A percentile compares a stretch with the other conserved stretches of the same genome.
These are phyloP conservation scores for Melinaea marsaeus DNA, from an alignment of 2,888 invertebrate genomes.

Conservation along the genomic window DNA sequence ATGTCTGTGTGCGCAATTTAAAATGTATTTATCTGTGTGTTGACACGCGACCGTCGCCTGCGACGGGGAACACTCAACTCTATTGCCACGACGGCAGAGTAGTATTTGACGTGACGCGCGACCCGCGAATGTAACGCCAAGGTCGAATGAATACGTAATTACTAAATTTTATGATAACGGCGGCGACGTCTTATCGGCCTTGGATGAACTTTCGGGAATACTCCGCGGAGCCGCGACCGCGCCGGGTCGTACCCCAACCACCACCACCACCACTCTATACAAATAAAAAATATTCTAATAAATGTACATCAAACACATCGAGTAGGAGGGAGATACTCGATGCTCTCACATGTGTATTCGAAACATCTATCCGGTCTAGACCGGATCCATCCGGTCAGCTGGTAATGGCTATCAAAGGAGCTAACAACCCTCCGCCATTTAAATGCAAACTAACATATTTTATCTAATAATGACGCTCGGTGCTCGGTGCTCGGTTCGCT, in stretches of 20 bases:
- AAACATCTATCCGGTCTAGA: not conserved
- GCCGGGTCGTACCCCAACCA: not conserved
- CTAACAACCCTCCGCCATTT: not conserved
- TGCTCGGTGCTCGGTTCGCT: not conserved
- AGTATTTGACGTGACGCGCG: conserved; percentile 25
- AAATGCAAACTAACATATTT: conserved; percentile 1
- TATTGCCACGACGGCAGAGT: conserved; percentile 11
- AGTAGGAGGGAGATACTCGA: no score
- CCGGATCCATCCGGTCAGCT: conserved; percentile 5
- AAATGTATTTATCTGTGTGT: conserved; percentile 5
- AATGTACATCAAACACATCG: no score
- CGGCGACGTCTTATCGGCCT: conserved; percentile 40
- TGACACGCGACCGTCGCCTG: not conserved
- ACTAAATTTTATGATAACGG: conserved; percentile 53
- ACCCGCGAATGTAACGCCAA: conserved; percentile 31
- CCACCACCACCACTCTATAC: no score
- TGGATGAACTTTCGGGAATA: conserved; percentile 27
- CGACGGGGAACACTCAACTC: conserved; percentile 19
- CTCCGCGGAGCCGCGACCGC: conserved; percentile 14
- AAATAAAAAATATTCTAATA: no score
- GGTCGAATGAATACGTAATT: conserved; percentile 44
- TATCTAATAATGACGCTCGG: not conserved
- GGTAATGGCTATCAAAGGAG: conserved; percentile 3
- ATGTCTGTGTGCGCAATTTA: conserved; percentile 1
- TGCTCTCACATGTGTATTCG: not conserved